Evolutionary conservation across 2,797 vertebrate species (phyloP), one percentile per base, ranked within the genome.

Genomic region (Hapalemur alaotrensis): DNA sequence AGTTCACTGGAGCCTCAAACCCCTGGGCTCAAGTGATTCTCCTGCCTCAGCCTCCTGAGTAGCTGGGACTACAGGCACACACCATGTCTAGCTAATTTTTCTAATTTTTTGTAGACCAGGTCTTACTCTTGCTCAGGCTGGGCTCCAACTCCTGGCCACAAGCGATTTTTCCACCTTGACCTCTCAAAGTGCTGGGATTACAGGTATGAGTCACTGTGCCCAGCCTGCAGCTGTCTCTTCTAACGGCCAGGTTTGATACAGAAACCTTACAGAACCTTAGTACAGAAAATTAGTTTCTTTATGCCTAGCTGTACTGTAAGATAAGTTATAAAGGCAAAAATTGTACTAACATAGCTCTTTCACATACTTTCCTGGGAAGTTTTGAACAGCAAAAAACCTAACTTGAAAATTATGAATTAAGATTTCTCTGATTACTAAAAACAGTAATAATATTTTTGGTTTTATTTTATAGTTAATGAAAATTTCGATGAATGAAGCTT

Each of bases 251-350:
- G n/a, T 89, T 72, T 84, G 81, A 91, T 97, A 50, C 54, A 79
- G 32, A 65, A 65, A 65, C 32, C 17, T 65, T 63, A 32, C 6
- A 65, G 61, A 65, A n/a, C 61, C 61, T 17, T 97, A 82, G 48
- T 3, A 54, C 22, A 95, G 76, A 89, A 84, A 95, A 89, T 82
- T 90, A 18, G 63, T 96, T 81, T 96, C 59, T 97, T 4, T 91
- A n/a, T 89, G 94, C 97, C 81, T 96, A 93, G 75, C 81, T 95
- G 23, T 96, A 76, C 50, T 97, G n/a, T 89, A 97, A 96, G 97
- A 79, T 86, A 93, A 94, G 73, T 80, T 67, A 52, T 91, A 82
- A 97, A 87, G 43, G 10, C 91, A 93, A 93, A 96, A 92, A 48
- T 61, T 79, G 2, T 30, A 15, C 91, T 95, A 67, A 43, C 79